Base-by-base conservation (phyloP, 2,797 vertebrate species). In the Sebastes minor region DNA sequence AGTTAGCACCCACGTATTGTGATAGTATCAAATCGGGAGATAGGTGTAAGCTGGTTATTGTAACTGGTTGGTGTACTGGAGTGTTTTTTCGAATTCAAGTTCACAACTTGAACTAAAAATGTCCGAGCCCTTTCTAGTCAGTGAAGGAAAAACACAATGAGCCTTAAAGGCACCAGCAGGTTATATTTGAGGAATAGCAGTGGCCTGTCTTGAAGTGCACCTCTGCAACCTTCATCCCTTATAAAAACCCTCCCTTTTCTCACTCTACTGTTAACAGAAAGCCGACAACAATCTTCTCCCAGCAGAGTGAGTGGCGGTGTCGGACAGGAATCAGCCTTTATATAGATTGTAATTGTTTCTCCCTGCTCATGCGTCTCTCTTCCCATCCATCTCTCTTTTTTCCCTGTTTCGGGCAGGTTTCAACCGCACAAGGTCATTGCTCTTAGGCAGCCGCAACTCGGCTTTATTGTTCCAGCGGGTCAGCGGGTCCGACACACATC, bases 311-410 rank as follows among this genome's bases (percentile, higher is more conserved):
- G 93, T 91, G 90, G 85, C 84, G 61, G 85, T 82, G 89, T 93
- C 85, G 78, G 90, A 94, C 91, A 94, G 88, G 88, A 92, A 95
- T 95, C 92, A 91, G 90, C 91, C 92, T 94, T 93, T 95, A 93
- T 94, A 95, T 93, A 93, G 94, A 95, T 95, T 94, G 94, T 95
- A 95, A 95, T 94, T 94, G 95, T 95, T 95, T 94, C 91, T 93
- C 90, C 86, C 92, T 84, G 90, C 86, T 92, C 91, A 90, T 89
- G 90, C 86, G 85, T 92, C 91, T 88, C 90, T 92, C 91, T 83
- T 88, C 80, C 82, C 89, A 94, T 95, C 93, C 91, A 90, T 95
- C 94, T 93, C 87, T 92, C 82, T 87, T 82, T 80, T 87, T 81
- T 68, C 25, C 74, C 76, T 74, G 69, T 94, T 94, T 92, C 82